Evolutionary conservation across 2,113 vertebrate species (phyloP).

Genomic region (Hucho hucho): DNA sequence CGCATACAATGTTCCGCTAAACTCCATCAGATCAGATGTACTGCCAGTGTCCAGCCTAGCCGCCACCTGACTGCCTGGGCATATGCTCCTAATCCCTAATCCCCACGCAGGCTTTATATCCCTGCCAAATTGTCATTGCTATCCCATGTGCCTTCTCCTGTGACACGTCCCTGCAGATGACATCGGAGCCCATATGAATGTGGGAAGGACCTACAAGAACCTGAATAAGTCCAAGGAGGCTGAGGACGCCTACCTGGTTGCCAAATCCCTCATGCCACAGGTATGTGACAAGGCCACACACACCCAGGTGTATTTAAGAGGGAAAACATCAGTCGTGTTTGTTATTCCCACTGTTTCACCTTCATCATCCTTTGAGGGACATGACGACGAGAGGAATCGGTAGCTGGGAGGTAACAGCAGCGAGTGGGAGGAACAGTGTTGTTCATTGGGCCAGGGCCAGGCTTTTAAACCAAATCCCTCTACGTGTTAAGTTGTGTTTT

Average conservation of each 20-base stretch:
- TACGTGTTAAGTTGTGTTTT: neutral
- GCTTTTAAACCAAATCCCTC: neutral
- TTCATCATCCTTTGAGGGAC: neutral
- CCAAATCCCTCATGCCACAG: conserved; percentile 98
- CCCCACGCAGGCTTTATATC: neutral
- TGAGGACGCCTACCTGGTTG: conserved; percentile 92
- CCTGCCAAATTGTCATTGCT: neutral
- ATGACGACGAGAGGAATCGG: neutral
- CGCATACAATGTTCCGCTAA: too few species aligned
- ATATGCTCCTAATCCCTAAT: too few species aligned
- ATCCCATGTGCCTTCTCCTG: neutral
- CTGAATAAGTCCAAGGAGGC: conserved; percentile 93
- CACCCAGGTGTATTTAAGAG: neutral
- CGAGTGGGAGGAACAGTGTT: neutral
- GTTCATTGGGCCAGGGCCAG: neutral
- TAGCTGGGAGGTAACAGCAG: neutral
- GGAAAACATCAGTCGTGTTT: neutral
- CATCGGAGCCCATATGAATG: conserved; percentile 98
- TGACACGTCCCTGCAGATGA: conserved; percentile 77
- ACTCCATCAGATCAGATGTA: too few species aligned
- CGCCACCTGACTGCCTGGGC: neutral
- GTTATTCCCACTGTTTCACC: neutral
- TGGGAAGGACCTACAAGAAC: conserved; percentile 98
- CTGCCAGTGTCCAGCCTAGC: neutral
- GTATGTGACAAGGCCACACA: conserved; percentile 62